These are phyloP conservation scores for Aporrectodea caliginosa DNA, from an alignment of 1,140 invertebrate species.

Conservation along the genomic window DNA sequence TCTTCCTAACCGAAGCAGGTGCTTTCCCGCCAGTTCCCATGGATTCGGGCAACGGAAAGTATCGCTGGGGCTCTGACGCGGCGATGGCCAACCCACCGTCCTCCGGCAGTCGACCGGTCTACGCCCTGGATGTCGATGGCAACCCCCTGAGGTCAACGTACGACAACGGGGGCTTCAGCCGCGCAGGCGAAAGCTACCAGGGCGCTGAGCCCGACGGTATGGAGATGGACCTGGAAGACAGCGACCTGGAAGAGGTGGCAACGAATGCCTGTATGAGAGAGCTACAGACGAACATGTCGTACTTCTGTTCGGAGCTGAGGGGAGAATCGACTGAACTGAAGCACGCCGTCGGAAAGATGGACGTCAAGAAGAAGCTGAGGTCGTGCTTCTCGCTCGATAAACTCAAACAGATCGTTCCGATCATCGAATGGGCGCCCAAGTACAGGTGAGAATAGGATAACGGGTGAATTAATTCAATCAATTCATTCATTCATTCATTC, in stretches of 20 bases:
- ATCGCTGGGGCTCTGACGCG: not conserved
- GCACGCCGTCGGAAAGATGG: constrained; percentile 11
- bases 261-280: constrained; percentile 5
- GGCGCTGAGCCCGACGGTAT: not conserved
- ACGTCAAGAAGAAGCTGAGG: not conserved
- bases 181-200: not conserved
- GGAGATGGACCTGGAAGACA: constrained; percentile 15
- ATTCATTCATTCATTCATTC: not conserved
- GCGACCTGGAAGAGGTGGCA: constrained; percentile 6
- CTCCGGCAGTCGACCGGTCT: not conserved
- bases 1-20: not conserved
- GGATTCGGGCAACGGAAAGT: not conserved
- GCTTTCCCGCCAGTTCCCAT: not conserved
- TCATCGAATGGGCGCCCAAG: constrained; percentile 30
- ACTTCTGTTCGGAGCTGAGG: constrained; percentile 13
- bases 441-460: constrained; percentile 20
- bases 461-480: not conserved
- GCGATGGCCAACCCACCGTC: not conserved
- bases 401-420: constrained; percentile 24
- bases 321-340: constrained; percentile 8
- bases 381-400: constrained; percentile 13
- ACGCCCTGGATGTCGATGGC: not conserved
- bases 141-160: not conserved
- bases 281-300: not conserved
- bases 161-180: not conserved